Evolutionary conservation across 2,797 vertebrate species (phyloP).

Genomic region (Protosalanx chinensis): DNA sequence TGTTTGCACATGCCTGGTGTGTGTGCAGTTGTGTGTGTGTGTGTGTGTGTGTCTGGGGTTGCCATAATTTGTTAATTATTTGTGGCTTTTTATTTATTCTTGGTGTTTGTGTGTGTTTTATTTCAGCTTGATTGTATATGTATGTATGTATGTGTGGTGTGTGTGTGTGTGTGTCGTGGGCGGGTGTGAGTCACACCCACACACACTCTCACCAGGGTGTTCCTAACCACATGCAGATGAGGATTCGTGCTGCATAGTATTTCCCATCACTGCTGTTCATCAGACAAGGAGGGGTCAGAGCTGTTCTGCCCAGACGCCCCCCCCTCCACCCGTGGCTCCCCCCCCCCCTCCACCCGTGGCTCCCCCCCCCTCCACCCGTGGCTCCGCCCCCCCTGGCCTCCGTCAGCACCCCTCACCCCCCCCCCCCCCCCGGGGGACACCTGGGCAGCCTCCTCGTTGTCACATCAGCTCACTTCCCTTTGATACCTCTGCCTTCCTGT

Average conservation of each 20-base stretch:
- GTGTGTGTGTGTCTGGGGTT: not conserved
- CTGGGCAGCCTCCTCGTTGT: not conserved
- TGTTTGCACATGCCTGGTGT: not conserved
- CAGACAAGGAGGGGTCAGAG: conserved; percentile 43
- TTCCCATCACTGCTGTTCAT: conserved; percentile 24
- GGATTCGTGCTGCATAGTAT: conserved; percentile 53
- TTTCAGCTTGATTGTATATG: not conserved
- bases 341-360: conserved; percentile 3
- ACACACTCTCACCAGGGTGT: conserved; percentile 6
- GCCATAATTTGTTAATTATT: not conserved
- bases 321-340: conserved; percentile 3
- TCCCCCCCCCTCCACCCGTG: no score
- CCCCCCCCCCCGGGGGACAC: not conserved
- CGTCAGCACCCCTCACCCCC: conserved; percentile 29
- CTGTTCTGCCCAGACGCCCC: conserved; percentile 44
- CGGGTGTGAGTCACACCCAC: conserved; percentile 9
- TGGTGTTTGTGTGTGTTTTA: conserved; percentile 37
- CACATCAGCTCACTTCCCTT: not conserved
- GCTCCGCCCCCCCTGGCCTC: conserved; percentile 10
- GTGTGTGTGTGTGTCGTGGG: conserved; percentile 22
- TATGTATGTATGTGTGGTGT: conserved; percentile 18
- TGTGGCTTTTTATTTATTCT: not conserved
- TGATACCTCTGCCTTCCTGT: not conserved
- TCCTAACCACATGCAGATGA: conserved; percentile 62
- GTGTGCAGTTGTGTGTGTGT: conserved; percentile 12